A percentile compares a stretch with the other conserved stretches of the same genome.
These are phyloP conservation scores for Morpho helenor DNA, from an alignment of 2,888 invertebrate species.

Conservation along the genomic window DNA sequence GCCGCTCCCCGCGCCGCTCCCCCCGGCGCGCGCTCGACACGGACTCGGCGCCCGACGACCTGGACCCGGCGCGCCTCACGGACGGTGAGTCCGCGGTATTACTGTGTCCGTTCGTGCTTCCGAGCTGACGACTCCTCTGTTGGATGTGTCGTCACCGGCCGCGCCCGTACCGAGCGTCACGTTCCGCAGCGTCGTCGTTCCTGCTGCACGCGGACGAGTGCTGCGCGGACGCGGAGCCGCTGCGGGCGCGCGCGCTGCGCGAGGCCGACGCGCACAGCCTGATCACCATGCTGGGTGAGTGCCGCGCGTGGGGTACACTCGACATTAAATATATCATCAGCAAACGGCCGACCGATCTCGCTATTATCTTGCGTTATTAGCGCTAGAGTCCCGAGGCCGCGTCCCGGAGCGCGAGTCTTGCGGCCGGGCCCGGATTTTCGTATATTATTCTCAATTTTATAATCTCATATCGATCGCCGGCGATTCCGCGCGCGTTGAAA, in stretches of 20 bases:
- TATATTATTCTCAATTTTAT: too few relatives aligned
- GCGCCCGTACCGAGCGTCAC: too few relatives aligned
- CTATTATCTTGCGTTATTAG: too few relatives aligned
- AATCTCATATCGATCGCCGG: too few relatives aligned
- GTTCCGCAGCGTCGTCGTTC: slow-evolving; percentile 81
- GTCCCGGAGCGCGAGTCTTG: too few relatives aligned
- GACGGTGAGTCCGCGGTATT: slow-evolving; percentile 39
- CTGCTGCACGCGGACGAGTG: slow-evolving; percentile 91
- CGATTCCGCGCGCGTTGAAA: too few relatives aligned
- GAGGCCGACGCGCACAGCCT: slow-evolving; percentile 84
- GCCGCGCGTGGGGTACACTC: neutral
- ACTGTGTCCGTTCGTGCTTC: too few relatives aligned
- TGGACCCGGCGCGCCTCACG: slow-evolving; percentile 37
- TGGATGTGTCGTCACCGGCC: too few relatives aligned
- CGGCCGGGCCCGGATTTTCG: too few relatives aligned
- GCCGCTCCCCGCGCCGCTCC: slow-evolving; percentile 44
- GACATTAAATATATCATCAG: neutral
- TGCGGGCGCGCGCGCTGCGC: slow-evolving; percentile 50
- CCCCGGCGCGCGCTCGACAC: slow-evolving; percentile 38
- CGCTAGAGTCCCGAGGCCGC: too few relatives aligned
- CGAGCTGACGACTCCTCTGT: too few relatives aligned
- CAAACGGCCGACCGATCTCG: neutral
- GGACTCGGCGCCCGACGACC: slow-evolving; percentile 50
- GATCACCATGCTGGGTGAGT: slow-evolving; percentile 82
- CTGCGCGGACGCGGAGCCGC: slow-evolving; percentile 79